These are phyloP conservation scores for Halictus rubicundus DNA, from an alignment of 1,140 invertebrate genomes.

Conservation along the genomic window DNA sequence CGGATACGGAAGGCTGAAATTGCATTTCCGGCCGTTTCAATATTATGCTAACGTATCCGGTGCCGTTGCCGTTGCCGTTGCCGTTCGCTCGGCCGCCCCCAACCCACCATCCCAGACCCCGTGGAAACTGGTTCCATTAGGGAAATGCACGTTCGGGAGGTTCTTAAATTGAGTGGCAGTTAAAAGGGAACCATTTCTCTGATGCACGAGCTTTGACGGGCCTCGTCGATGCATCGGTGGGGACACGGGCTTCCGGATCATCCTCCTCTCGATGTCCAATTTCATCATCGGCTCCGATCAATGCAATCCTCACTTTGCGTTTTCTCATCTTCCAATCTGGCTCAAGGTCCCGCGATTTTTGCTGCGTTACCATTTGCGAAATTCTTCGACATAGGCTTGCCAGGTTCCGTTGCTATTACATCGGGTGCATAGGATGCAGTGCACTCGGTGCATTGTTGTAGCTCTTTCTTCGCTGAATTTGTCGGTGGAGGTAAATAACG, in stretches of 20 bases:
- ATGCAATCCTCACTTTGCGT: too few species aligned
- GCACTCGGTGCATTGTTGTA: too few species aligned
- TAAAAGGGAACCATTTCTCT: conserved; percentile 20
- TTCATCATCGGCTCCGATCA: neutral
- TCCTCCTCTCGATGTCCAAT: conserved; percentile 30
- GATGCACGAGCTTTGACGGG: conserved; percentile 6
- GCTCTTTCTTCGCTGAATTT: too few species aligned
- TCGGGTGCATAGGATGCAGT: too few species aligned
- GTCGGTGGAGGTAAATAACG: too few species aligned
- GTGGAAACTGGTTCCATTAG: conserved; percentile 33
- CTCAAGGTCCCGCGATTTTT: too few species aligned
- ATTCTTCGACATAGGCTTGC: too few species aligned
- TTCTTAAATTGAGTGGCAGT: conserved; percentile 39
- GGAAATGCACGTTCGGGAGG: conserved; percentile 8
- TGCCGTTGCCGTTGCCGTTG: too few species aligned
- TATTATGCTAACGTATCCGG: conserved; percentile 5
- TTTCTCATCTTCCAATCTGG: too few species aligned
- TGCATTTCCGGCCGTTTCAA: neutral
- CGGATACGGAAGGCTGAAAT: neutral
- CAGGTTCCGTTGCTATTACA: too few species aligned
- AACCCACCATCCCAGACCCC: neutral
- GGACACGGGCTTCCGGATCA: conserved; percentile 1
- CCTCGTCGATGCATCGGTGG: neutral
- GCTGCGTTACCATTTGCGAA: too few species aligned
- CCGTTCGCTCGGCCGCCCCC: neutral